A percentile compares a stretch with the other conserved stretches of the same genome.
These are phyloP conservation scores for Cyprinodon brontotheroides DNA, from an alignment of 2,113 vertebrate species.

Conservation along the genomic window DNA sequence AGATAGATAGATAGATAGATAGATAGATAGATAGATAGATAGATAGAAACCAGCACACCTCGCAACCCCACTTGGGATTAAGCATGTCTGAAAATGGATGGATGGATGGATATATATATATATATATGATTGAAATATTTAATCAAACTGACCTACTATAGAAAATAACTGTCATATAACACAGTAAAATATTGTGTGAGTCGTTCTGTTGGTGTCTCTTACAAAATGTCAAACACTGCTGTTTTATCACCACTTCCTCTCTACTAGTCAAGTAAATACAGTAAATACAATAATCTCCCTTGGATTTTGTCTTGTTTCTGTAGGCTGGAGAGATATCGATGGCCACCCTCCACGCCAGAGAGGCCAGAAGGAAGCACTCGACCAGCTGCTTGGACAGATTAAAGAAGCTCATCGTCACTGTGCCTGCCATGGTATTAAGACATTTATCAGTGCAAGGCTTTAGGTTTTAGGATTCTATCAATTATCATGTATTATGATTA, in stretches of 20 bases:
- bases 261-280: background rate
- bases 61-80: too few relatives aligned
- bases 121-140: too few relatives aligned
- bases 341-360: conserved; percentile 79
- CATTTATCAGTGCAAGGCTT: conserved; percentile 16
- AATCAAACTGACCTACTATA: too few relatives aligned
- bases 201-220: background rate
- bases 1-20: too few relatives aligned
- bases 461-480: too few relatives aligned
- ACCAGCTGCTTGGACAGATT: conserved; percentile 86
- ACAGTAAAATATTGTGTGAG: background rate
- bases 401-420: conserved; percentile 88
- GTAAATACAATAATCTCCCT: background rate
- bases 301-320: background rate
- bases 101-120: too few relatives aligned
- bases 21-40: too few relatives aligned
- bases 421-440: conserved; percentile 84
- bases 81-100: too few relatives aligned
- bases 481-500: too few relatives aligned
- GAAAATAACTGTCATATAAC: background rate
- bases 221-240: background rate
- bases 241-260: background rate
- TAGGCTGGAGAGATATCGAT: conserved; percentile 89
- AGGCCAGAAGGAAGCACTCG: conserved; percentile 85
- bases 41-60: too few relatives aligned